Base-by-base conservation (phyloP, 2,888 invertebrate species). In the Branchipolynoe longqiensis region DNA sequence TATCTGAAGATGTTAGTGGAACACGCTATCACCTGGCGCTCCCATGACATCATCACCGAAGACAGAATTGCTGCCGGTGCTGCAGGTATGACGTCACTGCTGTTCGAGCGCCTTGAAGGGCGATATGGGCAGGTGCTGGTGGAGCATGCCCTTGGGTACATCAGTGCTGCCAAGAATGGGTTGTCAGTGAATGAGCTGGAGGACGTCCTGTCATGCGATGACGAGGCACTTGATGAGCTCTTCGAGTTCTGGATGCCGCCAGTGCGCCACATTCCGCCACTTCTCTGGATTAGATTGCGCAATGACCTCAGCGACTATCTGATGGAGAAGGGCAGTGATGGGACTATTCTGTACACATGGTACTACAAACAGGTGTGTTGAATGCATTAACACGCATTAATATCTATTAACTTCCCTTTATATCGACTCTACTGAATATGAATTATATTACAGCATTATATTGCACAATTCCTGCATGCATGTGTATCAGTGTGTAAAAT, bases 241-340 rank as follows among this genome's bases (percentile, higher is more conserved):
- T 88, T 85, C 73, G 40, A 74, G 31, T 89, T 88, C 87, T 87
- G 90, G 48, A 86, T 89, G 38, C 91, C 92, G 6, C 89, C 90
- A 6, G 85, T 91, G 8, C 85, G 91, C 12, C 86, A 92, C 54
- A 88, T 92, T 31, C 89, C 89, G 0, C 89, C 87, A 22, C 82
- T 87, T 2, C 85, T 89, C 2, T 88, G 90, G 88, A 82, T 87
- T 56, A 40, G 89, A 38, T 62, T 89, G 0, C 64, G 86, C n/a
- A 36, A 85, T 38, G 86, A 89, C n/a, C 73, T 89, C 25, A 82
- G 84, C 6, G 41, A 56, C 14, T 90, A 89, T 81, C 56, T 89
- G 54, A 86, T 87, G 59, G 89, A 90, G 85, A 74, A 87, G 82
- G 89, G 88, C 28, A 83, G 88, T 3, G 87, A 89, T 81, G 88